These are phyloP conservation scores for Entomobrya proxima DNA, from an alignment of 2,888 invertebrate genomes.

Conservation along the genomic window DNA sequence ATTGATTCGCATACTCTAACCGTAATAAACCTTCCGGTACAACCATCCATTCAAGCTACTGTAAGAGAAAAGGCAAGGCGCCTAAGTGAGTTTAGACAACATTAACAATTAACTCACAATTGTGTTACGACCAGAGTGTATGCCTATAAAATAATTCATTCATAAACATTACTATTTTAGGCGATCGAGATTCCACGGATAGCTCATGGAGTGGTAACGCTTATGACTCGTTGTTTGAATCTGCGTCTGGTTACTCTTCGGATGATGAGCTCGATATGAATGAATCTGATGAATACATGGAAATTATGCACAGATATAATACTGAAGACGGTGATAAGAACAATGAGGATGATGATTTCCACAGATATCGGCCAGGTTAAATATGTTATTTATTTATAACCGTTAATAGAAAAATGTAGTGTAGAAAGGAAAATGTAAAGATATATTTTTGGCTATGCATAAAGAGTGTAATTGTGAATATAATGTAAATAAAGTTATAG, in stretches of 20 bases:
- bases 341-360: no score
- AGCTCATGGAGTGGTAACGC: conserved; percentile 26
- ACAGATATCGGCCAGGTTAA: no score
- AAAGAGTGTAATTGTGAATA: no score
- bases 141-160: background rate
- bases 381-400: no score
- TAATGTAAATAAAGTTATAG: no score
- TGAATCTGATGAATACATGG: background rate
- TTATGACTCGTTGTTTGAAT: conserved; percentile 28
- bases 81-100: conserved; percentile 31
- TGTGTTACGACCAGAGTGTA: background rate
- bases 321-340: no score
- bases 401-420: no score
- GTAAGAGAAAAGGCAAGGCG: conserved; percentile 5
- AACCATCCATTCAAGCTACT: background rate
- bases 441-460: no score
- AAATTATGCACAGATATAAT: no score
- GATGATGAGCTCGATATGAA: background rate
- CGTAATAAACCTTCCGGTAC: background rate
- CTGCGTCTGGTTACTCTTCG: background rate
- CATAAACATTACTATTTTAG: background rate
- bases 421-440: no score
- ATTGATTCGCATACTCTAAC: conserved; percentile 2
- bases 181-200: conserved; percentile 44
- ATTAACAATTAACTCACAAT: background rate